These are phyloP conservation scores for Narcine bancroftii DNA, from an alignment of 2,113 vertebrate species.

Conservation along the genomic window DNA sequence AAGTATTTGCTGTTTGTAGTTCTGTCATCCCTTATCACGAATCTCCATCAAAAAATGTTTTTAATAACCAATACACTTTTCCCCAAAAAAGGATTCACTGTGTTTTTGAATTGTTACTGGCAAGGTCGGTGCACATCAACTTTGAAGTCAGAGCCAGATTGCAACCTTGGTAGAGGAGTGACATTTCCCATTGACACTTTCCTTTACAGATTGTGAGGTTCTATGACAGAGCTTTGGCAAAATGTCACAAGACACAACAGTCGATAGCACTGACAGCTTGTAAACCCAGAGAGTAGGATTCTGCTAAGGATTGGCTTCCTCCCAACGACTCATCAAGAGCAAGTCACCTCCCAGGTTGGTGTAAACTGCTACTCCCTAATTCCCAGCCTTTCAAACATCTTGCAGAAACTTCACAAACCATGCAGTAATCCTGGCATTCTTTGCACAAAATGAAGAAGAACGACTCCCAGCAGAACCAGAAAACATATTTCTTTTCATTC, in stretches of 20 bases:
- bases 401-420: constrained; percentile 40
- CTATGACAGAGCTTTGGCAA: constrained; percentile 27
- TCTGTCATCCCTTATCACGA: not conserved
- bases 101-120: constrained; percentile 25
- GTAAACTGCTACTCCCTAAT: constrained; percentile 38
- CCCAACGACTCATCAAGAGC: constrained; percentile 40
- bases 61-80: not conserved
- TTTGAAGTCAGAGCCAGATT: constrained; percentile 26
- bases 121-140: not conserved
- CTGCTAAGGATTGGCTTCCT: constrained; percentile 40
- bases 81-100: not conserved
- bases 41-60: not conserved
- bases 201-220: constrained; percentile 10
- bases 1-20: not conserved
- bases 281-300: constrained; percentile 43
- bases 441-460: constrained; percentile 31
- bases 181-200: constrained; percentile 33
- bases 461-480: not conserved
- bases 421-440: not conserved
- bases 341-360: constrained; percentile 43
- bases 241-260: constrained; percentile 41
- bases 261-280: constrained; percentile 42
- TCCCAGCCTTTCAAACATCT: constrained; percentile 42
- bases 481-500: not conserved
- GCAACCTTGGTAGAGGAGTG: constrained; percentile 33